phyloP scores from a whole-genome alignment of 30 jellyfish, hydroid and myxozoan species.

The Pseudorhiza aurosa region DNA sequence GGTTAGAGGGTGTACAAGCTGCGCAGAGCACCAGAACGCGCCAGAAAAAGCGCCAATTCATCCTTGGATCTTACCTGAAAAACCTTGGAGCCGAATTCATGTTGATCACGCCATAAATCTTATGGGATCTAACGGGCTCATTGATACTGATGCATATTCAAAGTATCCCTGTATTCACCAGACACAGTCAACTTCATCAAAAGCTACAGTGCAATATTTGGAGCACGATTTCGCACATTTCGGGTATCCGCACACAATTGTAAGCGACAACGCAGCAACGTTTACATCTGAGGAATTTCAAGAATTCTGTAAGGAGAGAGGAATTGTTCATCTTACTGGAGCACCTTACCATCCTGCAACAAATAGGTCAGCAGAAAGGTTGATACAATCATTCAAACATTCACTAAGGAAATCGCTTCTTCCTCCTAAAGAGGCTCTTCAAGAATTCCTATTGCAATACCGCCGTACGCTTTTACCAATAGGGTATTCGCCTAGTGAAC shows the following conservation, averaged over 20 bases:
- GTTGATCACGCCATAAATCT: too few species aligned
- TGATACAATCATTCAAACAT: conserved; percentile 37
- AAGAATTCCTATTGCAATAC: conserved; percentile 14
- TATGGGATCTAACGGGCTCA: too few species aligned
- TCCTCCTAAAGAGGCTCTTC: conserved; percentile 34
- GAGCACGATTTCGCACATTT: conserved; percentile 44
- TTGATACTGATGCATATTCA: too few species aligned
- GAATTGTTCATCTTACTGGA: conserved; percentile 29
- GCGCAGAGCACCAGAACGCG: too few species aligned
- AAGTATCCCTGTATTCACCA: conserved; percentile 41
- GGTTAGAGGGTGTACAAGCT: too few species aligned
- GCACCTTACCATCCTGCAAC: conserved; percentile 64
- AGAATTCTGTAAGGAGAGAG: conserved; percentile 30
- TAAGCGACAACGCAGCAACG: conserved; percentile 24
- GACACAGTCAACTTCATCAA: conserved; percentile 30
- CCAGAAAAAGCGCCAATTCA: too few species aligned
- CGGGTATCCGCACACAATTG: conserved; percentile 52
- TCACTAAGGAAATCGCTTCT: conserved; percentile 13
- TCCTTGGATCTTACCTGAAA: too few species aligned
- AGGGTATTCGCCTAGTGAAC: conserved; percentile 42
- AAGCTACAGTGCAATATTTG: conserved; percentile 39
- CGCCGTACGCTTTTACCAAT: conserved; percentile 16
- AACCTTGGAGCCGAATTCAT: too few species aligned
- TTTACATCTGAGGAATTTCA: conserved; percentile 56
- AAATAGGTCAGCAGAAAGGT: conserved; percentile 31